Evolutionary conservation across 2,113 vertebrate genomes (phyloP).

Genomic region (Mormoops blainvillei): DNA sequence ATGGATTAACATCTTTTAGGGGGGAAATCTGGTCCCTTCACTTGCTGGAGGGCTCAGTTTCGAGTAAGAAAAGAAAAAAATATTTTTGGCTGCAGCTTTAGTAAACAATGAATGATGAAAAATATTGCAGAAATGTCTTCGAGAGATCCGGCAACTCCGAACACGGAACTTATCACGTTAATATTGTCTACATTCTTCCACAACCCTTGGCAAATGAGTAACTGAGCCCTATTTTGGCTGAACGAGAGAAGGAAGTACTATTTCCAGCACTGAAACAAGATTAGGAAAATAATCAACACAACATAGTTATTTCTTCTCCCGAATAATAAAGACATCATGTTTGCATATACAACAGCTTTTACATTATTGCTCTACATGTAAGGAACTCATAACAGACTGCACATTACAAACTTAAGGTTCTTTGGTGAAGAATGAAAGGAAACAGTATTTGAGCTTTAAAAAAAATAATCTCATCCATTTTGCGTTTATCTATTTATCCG

Average conservation of each 20-base stretch:
- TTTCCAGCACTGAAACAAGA: conserved; percentile 73
- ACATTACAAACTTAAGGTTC: conserved; percentile 90
- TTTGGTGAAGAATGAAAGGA: conserved; percentile 89
- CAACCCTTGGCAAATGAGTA: conserved; percentile 73
- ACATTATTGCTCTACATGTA: conserved; percentile 87
- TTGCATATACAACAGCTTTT: conserved; percentile 88
- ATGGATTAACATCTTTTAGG: conserved; percentile 70
- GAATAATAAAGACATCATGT: conserved; percentile 81
- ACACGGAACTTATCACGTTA: neutral
- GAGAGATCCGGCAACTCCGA: conserved; percentile 54
- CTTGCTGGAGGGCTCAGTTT: conserved; percentile 74
- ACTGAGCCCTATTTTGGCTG: conserved; percentile 72
- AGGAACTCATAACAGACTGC: conserved; percentile 85
- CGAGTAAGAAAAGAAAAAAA: conserved; percentile 72
- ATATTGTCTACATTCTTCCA: conserved; percentile 36
- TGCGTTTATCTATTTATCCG: conserved; percentile 88
- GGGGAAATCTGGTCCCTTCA: conserved; percentile 76
- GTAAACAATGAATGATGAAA: conserved; percentile 74
- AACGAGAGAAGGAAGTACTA: conserved; percentile 72
- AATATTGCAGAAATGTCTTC: conserved; percentile 67
- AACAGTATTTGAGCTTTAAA: conserved; percentile 83
- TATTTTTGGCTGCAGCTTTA: conserved; percentile 82
- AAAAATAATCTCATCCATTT: conserved; percentile 48
- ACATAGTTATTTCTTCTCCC: conserved; percentile 69
- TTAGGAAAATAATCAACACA: conserved; percentile 73